Evolutionary conservation across 2,888 invertebrate genomes (phyloP).

Genomic region (Eutolmus rufibarbis): DNA sequence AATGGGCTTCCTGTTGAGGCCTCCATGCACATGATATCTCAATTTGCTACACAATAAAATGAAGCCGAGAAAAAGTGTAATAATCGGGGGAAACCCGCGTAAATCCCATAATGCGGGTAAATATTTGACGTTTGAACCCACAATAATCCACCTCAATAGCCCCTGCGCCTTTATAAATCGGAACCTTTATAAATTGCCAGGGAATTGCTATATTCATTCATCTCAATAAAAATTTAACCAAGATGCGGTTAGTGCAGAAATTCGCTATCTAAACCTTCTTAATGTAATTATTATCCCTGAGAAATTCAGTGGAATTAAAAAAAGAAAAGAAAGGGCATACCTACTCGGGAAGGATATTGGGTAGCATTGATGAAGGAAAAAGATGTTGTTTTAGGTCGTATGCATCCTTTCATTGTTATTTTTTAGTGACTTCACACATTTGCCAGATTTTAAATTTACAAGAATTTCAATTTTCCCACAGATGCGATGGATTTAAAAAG

Average conservation of each 20-base stretch:
- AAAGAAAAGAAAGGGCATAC: not conserved
- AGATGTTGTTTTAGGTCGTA: conserved; percentile 8
- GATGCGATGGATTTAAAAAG: not conserved
- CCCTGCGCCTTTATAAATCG: not conserved
- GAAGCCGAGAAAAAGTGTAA: not conserved
- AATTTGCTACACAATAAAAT: conserved; percentile 8
- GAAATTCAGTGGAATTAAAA: not conserved
- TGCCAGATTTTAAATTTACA: not conserved
- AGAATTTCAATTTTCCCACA: not conserved
- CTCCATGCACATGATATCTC: conserved; percentile 26
- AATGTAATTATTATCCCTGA: not conserved
- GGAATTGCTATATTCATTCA: not conserved
- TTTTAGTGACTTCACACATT: not conserved
- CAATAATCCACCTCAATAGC: not conserved
- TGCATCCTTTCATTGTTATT: not conserved
- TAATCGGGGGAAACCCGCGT: conserved; percentile 29
- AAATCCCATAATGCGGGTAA: conserved; percentile 33
- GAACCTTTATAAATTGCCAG: not conserved
- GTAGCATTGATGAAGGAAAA: not conserved
- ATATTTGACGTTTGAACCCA: conserved; percentile 17
- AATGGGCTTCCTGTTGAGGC: conserved; percentile 4
- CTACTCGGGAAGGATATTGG: not conserved
- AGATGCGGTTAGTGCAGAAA: not conserved
- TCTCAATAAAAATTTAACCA: not conserved
- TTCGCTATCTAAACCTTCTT: not conserved